A percentile compares a stretch with the other conserved stretches of the same genome.
These are phyloP conservation scores for Bellardia bayeri DNA, from an alignment of 2,888 invertebrate species.

Conservation along the genomic window DNA sequence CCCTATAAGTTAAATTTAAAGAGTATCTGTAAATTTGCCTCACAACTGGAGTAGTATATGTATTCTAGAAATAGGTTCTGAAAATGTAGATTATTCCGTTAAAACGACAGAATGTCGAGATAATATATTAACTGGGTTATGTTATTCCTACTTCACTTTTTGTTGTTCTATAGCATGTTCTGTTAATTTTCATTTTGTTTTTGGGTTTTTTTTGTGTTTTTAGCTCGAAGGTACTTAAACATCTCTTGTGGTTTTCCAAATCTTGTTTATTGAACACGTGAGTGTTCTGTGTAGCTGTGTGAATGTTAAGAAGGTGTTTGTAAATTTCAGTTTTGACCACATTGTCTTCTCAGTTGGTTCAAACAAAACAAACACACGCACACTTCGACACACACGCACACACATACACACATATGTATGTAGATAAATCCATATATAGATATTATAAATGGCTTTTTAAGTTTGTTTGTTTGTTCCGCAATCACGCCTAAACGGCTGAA, in stretches of 20 bases:
- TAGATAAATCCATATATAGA: no score
- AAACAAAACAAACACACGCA: neutral
- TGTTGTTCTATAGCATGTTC: slow-evolving; percentile 32
- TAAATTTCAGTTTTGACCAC: slow-evolving; percentile 48
- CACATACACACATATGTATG: neutral
- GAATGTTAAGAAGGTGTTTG: slow-evolving; percentile 16
- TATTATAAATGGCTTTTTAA: no score
- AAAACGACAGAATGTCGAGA: no score
- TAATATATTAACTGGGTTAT: no score
- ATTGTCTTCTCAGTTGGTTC: slow-evolving; percentile 41
- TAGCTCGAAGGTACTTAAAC: slow-evolving; percentile 56
- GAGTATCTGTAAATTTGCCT: no score
- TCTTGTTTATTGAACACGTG: slow-evolving; percentile 59
- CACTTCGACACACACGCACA: neutral
- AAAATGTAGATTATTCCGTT: no score
- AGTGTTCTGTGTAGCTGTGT: neutral
- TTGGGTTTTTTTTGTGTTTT: slow-evolving; percentile 10
- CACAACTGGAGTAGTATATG: no score
- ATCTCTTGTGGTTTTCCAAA: slow-evolving; percentile 65
- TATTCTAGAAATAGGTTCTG: no score
- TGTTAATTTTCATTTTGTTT: slow-evolving; percentile 42
- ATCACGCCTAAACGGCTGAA: no score
- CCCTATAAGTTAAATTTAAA: no score
- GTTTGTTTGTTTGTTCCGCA: no score
- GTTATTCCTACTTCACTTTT: slow-evolving; percentile 12